phyloP scores from a whole-genome alignment of 2,113 vertebrate genomes.

The Rhegmatorhina hoffmannsi region DNA sequence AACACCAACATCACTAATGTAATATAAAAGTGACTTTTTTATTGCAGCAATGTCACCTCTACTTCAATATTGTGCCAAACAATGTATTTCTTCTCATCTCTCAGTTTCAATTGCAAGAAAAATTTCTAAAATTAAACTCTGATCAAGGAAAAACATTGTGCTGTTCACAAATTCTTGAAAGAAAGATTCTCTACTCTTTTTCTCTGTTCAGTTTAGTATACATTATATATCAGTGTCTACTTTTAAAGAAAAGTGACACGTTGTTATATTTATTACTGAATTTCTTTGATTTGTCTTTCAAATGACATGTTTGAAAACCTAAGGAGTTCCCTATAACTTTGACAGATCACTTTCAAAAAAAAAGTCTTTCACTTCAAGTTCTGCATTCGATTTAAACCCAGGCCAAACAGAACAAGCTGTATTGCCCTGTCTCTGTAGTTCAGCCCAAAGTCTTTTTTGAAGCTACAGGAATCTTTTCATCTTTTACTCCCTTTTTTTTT shows the following conservation, averaged over 20 bases:
- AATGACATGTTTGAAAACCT: neutral
- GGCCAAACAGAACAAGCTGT: neutral
- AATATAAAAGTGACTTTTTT: neutral
- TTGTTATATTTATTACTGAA: neutral
- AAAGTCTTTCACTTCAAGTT: neutral
- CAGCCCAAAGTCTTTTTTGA: neutral
- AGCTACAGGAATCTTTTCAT: neutral
- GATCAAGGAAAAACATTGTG: neutral
- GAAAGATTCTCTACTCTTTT: neutral
- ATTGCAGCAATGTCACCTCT: neutral
- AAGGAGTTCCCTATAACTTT: neutral
- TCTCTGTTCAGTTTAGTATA: neutral
- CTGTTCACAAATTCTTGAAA: neutral
- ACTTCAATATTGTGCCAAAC: neutral
- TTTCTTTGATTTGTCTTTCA: neutral
- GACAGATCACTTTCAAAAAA: neutral
- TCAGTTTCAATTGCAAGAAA: neutral
- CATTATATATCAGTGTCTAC: neutral
- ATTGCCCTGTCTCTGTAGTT: neutral
- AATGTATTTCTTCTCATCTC: neutral
- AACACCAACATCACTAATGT: neutral
- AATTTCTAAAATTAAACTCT: neutral
- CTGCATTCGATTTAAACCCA: neutral
- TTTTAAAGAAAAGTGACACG: neutral
- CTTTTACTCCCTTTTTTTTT: neutral